phyloP scores from a whole-genome alignment of 2,888 invertebrate species.

The Amiota minor region DNA sequence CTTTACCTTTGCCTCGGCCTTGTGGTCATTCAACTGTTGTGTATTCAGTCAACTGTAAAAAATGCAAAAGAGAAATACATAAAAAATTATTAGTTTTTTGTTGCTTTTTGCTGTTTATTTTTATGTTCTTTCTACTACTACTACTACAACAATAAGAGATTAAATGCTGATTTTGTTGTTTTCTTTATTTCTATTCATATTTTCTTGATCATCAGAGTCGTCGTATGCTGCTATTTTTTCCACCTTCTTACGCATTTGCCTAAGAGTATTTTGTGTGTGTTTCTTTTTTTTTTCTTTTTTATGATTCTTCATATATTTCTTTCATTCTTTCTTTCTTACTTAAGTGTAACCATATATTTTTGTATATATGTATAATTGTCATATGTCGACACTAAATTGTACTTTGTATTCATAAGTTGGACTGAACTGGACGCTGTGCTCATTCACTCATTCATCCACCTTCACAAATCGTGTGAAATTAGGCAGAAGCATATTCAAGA shows the following conservation, averaged over 20 bases:
- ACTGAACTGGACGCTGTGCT: not conserved
- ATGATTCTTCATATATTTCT: not conserved
- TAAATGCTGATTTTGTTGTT: conserved; percentile 29
- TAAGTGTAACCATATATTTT: conserved; percentile 15
- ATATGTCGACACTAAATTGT: conserved; percentile 50
- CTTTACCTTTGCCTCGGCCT: conserved; percentile 49
- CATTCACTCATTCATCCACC: conserved; percentile 1
- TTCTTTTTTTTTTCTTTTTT: no score
- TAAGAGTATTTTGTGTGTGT: not conserved
- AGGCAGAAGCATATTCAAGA: conserved; percentile 67
- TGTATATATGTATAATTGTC: conserved; percentile 11
- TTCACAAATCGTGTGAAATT: conserved; percentile 54
- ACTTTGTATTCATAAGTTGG: conserved; percentile 62
- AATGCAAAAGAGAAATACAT: conserved; percentile 47
- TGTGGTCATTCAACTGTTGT: conserved; percentile 60
- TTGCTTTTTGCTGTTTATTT: conserved; percentile 26
- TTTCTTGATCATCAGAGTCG: conserved; percentile 18
- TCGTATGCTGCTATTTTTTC: conserved; percentile 40
- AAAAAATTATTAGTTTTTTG: conserved; percentile 59
- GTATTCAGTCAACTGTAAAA: conserved; percentile 54
- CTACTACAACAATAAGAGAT: conserved; percentile 19
- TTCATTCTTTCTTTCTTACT: not conserved
- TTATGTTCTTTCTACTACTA: conserved; percentile 33
- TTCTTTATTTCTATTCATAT: conserved; percentile 19
- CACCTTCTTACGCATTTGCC: not conserved